These are phyloP conservation scores for Gopherus evgoodei DNA, from an alignment of 2,113 vertebrate genomes.

Conservation along the genomic window DNA sequence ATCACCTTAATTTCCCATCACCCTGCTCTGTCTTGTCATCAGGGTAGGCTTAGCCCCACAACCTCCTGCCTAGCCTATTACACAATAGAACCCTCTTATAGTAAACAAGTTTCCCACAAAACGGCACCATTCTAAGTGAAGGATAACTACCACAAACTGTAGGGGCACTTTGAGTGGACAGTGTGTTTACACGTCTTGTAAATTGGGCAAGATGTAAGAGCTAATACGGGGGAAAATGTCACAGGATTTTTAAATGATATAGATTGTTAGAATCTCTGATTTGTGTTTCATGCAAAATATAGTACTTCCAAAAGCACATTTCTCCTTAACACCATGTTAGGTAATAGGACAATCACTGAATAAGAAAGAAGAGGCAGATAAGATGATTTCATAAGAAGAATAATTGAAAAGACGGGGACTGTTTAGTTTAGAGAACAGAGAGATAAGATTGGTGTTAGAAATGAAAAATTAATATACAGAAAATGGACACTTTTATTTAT, in stretches of 20 bases:
- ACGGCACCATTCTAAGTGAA: background rate
- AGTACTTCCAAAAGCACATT: background rate
- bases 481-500: conserved; percentile 21
- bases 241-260: background rate
- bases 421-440: background rate
- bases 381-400: background rate
- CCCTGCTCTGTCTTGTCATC: background rate
- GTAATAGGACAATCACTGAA: conserved; percentile 18
- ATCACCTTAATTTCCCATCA: background rate
- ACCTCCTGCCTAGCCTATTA: background rate
- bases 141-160: background rate
- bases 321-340: background rate
- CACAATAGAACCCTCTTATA: background rate
- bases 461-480: background rate
- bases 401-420: background rate
- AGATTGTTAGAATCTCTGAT: background rate
- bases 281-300: background rate
- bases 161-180: background rate
- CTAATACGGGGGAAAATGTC: background rate
- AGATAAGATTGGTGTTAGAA: background rate
- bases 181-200: background rate
- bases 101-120: background rate
- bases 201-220: background rate
- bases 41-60: background rate
- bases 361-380: conserved; percentile 36